Evolutionary conservation across 2,888 invertebrate species (phyloP).

Genomic region (Hipparchia sbordonii): DNA sequence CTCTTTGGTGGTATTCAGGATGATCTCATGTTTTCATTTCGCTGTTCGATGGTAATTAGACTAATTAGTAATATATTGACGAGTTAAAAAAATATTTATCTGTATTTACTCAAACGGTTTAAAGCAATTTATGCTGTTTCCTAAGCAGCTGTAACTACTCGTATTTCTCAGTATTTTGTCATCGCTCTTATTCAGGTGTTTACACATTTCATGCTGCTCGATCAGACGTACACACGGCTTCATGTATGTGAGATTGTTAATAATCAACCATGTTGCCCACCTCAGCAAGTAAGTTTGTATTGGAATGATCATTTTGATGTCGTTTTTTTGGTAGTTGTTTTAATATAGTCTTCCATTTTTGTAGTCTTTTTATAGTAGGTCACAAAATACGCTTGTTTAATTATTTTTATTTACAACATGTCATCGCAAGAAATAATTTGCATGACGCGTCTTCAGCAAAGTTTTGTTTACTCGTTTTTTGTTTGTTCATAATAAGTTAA

Average conservation of each 20-base stretch:
- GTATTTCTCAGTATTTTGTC: constrained; percentile 11
- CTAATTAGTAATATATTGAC: constrained; percentile 4
- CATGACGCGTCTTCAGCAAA: constrained; percentile 8
- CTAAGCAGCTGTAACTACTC: neutral
- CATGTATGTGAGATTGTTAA: constrained; percentile 94
- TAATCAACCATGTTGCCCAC: constrained; percentile 93
- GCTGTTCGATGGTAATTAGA: constrained; percentile 8
- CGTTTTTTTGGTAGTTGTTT: constrained; percentile 29
- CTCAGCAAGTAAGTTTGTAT: constrained; percentile 76
- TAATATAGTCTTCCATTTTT: neutral
- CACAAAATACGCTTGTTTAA: neutral
- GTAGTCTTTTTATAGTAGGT: neutral
- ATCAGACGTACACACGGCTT: constrained; percentile 94
- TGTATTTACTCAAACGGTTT: neutral
- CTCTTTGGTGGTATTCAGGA: constrained; percentile 2
- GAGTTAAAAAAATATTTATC: constrained; percentile 14
- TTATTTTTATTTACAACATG: neutral
- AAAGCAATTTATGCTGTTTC: neutral
- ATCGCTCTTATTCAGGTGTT: constrained; percentile 60
- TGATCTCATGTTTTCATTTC: constrained; percentile 29
- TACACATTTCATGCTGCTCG: constrained; percentile 74
- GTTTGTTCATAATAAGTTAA: neutral
- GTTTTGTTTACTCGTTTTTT: neutral
- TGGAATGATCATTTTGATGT: constrained; percentile 36
- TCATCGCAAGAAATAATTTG: neutral